Evolutionary conservation across 2,797 vertebrate genomes (phyloP), one percentile per base, ranked within the genome.

Genomic region (Yasuhikotakia modesta): DNA sequence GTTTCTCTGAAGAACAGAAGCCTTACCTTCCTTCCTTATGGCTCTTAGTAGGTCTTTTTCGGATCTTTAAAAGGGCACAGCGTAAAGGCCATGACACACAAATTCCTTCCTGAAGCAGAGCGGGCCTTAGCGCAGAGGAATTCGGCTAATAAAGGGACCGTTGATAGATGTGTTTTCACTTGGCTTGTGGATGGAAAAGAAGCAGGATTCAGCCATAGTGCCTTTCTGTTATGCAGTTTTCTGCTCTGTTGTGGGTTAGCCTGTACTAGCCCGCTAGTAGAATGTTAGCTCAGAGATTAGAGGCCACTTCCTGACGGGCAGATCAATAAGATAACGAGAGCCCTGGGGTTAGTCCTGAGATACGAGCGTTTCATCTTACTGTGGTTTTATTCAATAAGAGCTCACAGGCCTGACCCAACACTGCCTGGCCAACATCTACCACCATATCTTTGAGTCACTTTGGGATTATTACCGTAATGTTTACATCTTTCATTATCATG

Each of bases 1-100:
- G 70, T 64, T 76, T 79, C 73, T 39, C 73, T 22, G 64, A 76
- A 83, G 84, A 79, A n/a, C 76, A 16, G 10, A 24, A 24, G 71
- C 22, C 57, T 21, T 65, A 74, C 65, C 66, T 22, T 35, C 39
- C 55, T 78, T 48, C 11, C 58, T 70, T 70, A 76, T 12, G 1
- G 35, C 14, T 75, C 19, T 63, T 65, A 5, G 60, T 39, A 58
- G n/a, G 19, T 24, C 5, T 63, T 24, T 12, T 16, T n/a, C 21
- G 22, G 32, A n/a, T 27, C 22, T 13, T 71, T 48, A 14, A 46
- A 67, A 71, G 21, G 53, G 30, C 73, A 64, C 13, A 43, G 24
- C 19, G 17, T 68, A n/a, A 76, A 72, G 46, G 57, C 57, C 30
- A 16, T 27, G 67, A 53, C 57, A 67, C 17, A n/a, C 52, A 61